Evolutionary conservation across 2,797 vertebrate genomes (phyloP), one percentile per base, ranked within the genome.

Genomic region (Sparidentex hasta): DNA sequence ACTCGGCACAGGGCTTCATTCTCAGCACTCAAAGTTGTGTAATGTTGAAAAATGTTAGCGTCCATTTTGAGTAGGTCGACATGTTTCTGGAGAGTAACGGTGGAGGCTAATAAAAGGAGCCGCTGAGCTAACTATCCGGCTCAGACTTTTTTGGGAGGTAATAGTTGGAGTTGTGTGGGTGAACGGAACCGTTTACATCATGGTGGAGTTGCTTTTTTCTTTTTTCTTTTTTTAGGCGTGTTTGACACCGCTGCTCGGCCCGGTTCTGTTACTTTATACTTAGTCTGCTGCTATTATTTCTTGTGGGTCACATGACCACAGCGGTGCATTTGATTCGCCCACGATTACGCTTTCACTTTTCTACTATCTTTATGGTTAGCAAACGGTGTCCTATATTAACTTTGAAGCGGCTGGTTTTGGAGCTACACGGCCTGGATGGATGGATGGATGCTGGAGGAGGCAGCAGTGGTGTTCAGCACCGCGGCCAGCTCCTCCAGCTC

Each of bases 11-110:
- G 16, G 33, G n/a, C 38, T 57, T 51, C 55, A 65, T 57, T 78
- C 76, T 74, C 61, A 63, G 56, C 78, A 44, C 74, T 87, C 51
- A 92, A 94, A 95, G 88, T 94, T 95, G 92, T 92, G 93, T 93
- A 89, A 88, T 93, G 94, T 93, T 91, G 93, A 86, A 82, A 92
- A 90, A 87, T 90, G 78, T 92, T 91, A 92, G 97, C 97, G 95
- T 98, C 97, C 97, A 98, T 99, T 97, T 99, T 98, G 97, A 97
- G 96, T 92, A 94, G 94, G 95, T 97, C 96, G 97, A 97, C 96
- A 94, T 96, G 96, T 95, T 97, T 98, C 96, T 94, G 95, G 94
- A 95, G 95, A 93, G 93, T 94, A 62, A 48, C 69, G 70, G 38
- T 7, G 46, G 69, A 51, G 70, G 82, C 76, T 78, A 93, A 87